Percentiles rank a stretch among this genome's conserved stretches.
phyloP scores from a whole-genome alignment of 2,888 invertebrate genomes.

The Drosophila rellima region DNA sequence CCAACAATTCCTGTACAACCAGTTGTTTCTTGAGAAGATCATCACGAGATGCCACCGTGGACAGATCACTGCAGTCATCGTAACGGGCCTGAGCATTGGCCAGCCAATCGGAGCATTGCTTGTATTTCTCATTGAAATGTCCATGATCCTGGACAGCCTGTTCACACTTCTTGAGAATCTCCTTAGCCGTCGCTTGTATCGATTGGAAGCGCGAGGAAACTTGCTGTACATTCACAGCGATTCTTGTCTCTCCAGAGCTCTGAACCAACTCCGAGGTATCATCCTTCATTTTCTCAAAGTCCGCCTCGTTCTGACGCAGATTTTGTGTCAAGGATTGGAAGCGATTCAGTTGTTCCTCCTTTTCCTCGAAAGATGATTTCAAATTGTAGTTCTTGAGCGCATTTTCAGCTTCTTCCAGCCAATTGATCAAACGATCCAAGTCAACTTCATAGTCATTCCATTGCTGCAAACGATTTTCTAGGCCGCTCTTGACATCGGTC shows the following conservation, averaged over 20 bases:
- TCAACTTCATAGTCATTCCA: slow-evolving; percentile 97
- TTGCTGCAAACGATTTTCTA: slow-evolving; percentile 94
- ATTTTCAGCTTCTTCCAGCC: slow-evolving; percentile 95
- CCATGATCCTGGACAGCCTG: slow-evolving; percentile 94
- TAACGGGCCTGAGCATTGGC: slow-evolving; percentile 91
- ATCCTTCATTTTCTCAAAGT: slow-evolving; percentile 94
- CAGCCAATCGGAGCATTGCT: slow-evolving; percentile 93
- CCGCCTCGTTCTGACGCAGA: slow-evolving; percentile 93
- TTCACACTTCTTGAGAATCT: slow-evolving; percentile 96
- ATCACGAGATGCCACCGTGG: slow-evolving; percentile 89
- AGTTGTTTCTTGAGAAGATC: slow-evolving; percentile 90
- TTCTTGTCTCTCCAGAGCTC: slow-evolving; percentile 93
- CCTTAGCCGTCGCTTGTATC: slow-evolving; percentile 94
- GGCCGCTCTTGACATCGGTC: slow-evolving; percentile 91
- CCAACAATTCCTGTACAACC: slow-evolving; percentile 90
- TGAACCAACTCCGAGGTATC: slow-evolving; percentile 94
- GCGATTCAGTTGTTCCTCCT: slow-evolving; percentile 94
- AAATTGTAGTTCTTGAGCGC: slow-evolving; percentile 93
- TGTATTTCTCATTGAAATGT: slow-evolving; percentile 92
- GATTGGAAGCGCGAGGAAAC: slow-evolving; percentile 96
- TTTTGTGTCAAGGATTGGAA: slow-evolving; percentile 94
- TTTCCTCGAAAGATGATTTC: slow-evolving; percentile 94
- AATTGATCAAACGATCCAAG: slow-evolving; percentile 92
- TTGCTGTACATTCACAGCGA: slow-evolving; percentile 95
- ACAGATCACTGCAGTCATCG: slow-evolving; percentile 89